Percentiles rank a stretch among this genome's conserved stretches.
These are phyloP conservation scores for Ataeniobius toweri DNA, from an alignment of 2,797 vertebrate species.

Conservation along the genomic window DNA sequence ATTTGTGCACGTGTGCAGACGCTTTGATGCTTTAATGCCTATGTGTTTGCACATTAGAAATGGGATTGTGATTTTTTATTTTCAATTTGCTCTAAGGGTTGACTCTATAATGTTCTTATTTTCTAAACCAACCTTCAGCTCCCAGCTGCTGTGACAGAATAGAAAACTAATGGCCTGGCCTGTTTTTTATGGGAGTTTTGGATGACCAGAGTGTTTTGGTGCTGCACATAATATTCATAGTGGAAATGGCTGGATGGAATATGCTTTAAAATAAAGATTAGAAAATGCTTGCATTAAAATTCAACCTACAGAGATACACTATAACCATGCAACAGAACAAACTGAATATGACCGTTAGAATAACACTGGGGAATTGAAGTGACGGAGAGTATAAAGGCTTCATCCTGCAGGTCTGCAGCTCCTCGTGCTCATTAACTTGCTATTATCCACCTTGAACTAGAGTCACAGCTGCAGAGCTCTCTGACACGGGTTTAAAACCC, in stretches of 20 bases:
- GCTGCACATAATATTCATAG: background rate
- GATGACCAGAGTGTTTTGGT: background rate
- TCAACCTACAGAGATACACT: background rate
- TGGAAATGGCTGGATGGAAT: background rate
- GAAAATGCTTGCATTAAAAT: background rate
- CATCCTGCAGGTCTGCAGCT: background rate
- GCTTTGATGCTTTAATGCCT: conserved; percentile 16
- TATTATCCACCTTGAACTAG: conserved; percentile 30
- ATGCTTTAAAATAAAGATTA: background rate
- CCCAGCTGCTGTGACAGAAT: conserved; percentile 12
- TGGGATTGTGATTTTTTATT: conserved; percentile 47
- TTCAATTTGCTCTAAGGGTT: conserved; percentile 37
- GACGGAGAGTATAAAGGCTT: background rate
- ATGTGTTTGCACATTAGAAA: conserved; percentile 37
- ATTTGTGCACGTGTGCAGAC: conserved; percentile 13
- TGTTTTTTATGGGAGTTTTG: conserved; percentile 16
- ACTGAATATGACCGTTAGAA: conserved; percentile 7
- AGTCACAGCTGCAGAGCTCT: conserved; percentile 32
- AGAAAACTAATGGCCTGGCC: background rate
- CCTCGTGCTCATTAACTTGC: conserved; percentile 8
- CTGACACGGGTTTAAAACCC: conserved; percentile 46
- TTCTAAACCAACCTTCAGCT: background rate
- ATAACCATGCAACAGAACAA: background rate
- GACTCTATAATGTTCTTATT: background rate
- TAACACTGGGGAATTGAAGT: background rate